Conservation (phyloP, 1,140 invertebrate species). For the Drosophila kikkawai region DNA sequence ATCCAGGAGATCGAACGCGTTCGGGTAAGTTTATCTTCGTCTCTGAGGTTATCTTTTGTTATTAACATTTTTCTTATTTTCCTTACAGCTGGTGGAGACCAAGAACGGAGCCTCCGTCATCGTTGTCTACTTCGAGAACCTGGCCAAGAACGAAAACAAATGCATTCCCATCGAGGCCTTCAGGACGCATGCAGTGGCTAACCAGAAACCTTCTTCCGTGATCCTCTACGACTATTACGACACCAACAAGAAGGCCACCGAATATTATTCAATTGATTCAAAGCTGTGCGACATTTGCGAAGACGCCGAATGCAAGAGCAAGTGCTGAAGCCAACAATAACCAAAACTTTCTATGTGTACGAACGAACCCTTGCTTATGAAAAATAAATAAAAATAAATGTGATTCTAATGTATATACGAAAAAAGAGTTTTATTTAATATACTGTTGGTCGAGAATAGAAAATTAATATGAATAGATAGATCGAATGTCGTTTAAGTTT, state of each 20-base stretch:
- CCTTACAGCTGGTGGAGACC: slow-evolving; percentile 89
- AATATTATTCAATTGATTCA: slow-evolving; percentile 73
- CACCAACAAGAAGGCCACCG: slow-evolving; percentile 88
- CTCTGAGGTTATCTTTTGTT: neutral
- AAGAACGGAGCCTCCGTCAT: slow-evolving; percentile 91
- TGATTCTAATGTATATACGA: slow-evolving; percentile 31
- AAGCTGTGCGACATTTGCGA: slow-evolving; percentile 78
- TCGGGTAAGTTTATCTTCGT: slow-evolving; percentile 52
- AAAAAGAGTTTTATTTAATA: neutral
- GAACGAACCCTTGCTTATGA: slow-evolving; percentile 2
- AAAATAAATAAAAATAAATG: slow-evolving; percentile 39
- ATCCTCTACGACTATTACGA: slow-evolving; percentile 97
- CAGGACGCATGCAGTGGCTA: slow-evolving; percentile 92
- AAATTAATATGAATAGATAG: neutral
- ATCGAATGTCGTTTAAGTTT: no score
- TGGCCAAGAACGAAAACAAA: slow-evolving; percentile 87
- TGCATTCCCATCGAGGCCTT: slow-evolving; percentile 94
- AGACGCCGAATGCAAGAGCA: slow-evolving; percentile 54
- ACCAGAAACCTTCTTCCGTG: slow-evolving; percentile 93
- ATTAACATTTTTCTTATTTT: neutral
- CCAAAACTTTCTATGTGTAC: slow-evolving; percentile 16
- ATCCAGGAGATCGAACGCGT: slow-evolving; percentile 68
- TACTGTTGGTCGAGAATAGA: no score
- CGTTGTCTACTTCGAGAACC: slow-evolving; percentile 94
- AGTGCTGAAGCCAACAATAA: slow-evolving; percentile 39